Evolutionary conservation across 1,140 invertebrate species (phyloP), one percentile per base, ranked within the genome.

Genomic region (Hyphantria cunea): DNA sequence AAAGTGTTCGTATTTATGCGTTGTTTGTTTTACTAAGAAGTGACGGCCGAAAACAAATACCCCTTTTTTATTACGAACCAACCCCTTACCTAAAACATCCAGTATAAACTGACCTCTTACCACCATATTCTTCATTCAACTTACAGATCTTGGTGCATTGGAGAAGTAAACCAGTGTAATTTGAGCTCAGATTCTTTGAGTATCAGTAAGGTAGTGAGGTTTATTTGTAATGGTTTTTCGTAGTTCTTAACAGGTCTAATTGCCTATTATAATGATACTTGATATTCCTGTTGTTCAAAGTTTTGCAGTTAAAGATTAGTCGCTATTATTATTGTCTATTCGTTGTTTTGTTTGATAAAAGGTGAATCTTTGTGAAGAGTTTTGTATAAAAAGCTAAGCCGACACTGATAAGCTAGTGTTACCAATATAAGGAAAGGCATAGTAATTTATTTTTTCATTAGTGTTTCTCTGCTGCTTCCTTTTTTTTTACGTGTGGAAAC

Each of bases 211-310:
- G 17, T 4, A 34, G 9, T 15, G 12, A 45, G 80, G 62, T 76
- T 74, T n/a, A n/a, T n/a, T 51, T 53, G 7, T 48, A 55, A 64
- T 50, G 58, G 72, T 66, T 12, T 10, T 25, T 10, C 13, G 52
- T 48, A 71, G 74, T 79, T 82, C 80, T 86, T 83, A 65, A 75
- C 73, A 76, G 72, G 67, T 82, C 78, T 87, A 87, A 89, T 89
- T 87, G 84, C 82, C 84, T 74, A 89, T 89, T 89, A 89, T 87
- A 89, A 87, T 81, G 86, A 84, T 82, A 89, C 77, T 79, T 76
- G 86, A 87, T 83, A 84, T 62, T 49, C 75, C 70, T 70, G 32
- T 13, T 25, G 42, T 55, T 55, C 8, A 12, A 55, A 45, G 31
- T 55, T 54, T 25, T 25, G 51, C 6, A 54, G 15, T 44, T 54